phyloP scores from a whole-genome alignment of 2,113 vertebrate species.

The Mustelus asterias region DNA sequence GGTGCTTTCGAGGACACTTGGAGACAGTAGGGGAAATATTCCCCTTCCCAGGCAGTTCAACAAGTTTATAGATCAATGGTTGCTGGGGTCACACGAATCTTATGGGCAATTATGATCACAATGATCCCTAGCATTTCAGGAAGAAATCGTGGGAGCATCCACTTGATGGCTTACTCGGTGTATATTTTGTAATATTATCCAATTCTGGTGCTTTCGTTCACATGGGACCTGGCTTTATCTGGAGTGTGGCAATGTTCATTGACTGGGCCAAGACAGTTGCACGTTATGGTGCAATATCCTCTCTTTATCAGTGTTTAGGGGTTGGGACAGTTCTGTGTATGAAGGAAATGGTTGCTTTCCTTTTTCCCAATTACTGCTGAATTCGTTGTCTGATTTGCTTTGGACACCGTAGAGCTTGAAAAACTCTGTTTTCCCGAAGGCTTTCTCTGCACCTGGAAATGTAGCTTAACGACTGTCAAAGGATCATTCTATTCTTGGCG shows the following conservation, averaged over 20 bases:
- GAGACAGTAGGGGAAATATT: too few relatives aligned
- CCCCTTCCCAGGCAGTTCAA: background rate
- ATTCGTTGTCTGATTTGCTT: background rate
- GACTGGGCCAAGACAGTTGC: background rate
- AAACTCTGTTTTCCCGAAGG: too few relatives aligned
- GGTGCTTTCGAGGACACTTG: background rate
- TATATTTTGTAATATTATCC: background rate
- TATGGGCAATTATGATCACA: background rate
- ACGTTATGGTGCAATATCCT: background rate
- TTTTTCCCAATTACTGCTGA: background rate
- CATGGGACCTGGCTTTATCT: background rate
- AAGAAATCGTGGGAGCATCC: background rate
- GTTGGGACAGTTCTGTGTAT: background rate
- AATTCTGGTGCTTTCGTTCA: background rate
- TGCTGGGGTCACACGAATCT: background rate
- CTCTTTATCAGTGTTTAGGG: background rate
- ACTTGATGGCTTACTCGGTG: background rate
- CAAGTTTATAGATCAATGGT: background rate
- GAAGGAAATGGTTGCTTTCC: background rate
- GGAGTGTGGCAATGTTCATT: background rate
- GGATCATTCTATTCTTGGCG: background rate
- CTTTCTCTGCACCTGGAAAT: background rate
- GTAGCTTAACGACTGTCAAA: background rate
- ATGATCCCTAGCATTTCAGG: background rate
- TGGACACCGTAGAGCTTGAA: background rate